These are phyloP conservation scores for Trematomus loennbergii DNA, from an alignment of 2,113 vertebrate genomes.

Conservation along the genomic window DNA sequence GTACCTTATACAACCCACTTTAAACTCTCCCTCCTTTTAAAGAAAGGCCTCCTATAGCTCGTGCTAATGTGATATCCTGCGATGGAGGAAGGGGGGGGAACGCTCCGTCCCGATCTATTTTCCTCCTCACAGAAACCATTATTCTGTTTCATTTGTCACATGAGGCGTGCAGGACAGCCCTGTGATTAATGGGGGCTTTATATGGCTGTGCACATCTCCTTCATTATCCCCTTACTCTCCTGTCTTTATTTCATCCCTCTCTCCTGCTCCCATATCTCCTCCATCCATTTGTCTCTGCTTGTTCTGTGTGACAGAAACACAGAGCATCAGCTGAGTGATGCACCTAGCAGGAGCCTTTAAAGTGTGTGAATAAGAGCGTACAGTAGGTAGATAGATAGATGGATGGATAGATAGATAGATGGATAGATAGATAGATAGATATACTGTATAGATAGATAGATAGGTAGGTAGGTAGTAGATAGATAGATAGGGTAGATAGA, in stretches of 20 bases:
- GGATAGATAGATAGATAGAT: conserved; percentile 13
- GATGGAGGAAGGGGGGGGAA: conserved; percentile 28
- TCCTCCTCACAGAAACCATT: conserved; percentile 71
- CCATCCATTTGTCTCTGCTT: conserved; percentile 16
- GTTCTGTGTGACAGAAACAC: conserved; percentile 59
- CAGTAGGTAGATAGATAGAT: not conserved
- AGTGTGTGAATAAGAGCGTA: conserved; percentile 47
- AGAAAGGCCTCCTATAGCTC: conserved; percentile 27
- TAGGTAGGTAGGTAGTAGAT: no score
- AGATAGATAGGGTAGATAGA: not conserved
- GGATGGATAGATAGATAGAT: conserved; percentile 10
- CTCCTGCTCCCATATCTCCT: conserved; percentile 31
- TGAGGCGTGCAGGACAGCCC: conserved; percentile 56
- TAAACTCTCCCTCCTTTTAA: not conserved
- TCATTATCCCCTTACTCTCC: conserved; percentile 35
- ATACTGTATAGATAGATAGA: not conserved
- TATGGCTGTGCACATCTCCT: conserved; percentile 60
- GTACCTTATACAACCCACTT: no score
- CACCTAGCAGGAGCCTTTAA: conserved; percentile 52
- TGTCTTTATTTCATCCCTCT: conserved; percentile 45
- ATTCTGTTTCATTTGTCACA: conserved; percentile 81
- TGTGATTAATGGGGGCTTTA: conserved; percentile 77
- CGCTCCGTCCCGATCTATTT: conserved; percentile 49
- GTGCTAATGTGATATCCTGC: conserved; percentile 64
- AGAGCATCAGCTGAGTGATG: conserved; percentile 71